Base-by-base conservation (phyloP, 2,113 vertebrate species). In the Xiphias gladius region DNA sequence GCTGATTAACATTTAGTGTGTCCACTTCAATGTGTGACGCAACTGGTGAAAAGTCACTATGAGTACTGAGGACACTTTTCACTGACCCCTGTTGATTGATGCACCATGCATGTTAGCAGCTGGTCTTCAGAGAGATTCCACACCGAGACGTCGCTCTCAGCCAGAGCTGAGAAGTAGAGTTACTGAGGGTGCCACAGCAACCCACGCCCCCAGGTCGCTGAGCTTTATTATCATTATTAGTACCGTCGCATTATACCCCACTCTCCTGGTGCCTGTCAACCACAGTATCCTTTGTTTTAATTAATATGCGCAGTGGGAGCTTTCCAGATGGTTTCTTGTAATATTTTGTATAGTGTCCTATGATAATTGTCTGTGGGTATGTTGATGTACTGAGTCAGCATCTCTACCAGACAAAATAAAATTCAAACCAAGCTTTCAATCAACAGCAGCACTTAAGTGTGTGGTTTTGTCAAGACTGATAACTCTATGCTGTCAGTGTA, bases 91-190 rank as follows among this genome's bases (percentile, higher is more conserved):
- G 55, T 2, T 68, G 43, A 28, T 12, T 68, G 65, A 26, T 12
- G 65, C 17, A 1, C 9, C 24, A 2, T 50, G 41, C 17, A 30
- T 10, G 48, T 22, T 3, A 50, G 43, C 43, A 28, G 48, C 24
- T 22, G 65, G 65, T 28, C 65, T 39, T 39, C 7, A 46, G 65
- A 50, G 65, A 50, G 65, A 68, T 68, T 68, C 65, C 65, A 68
- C 65, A 68, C 65, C 7, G 26, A 68, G 43, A 50, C 19, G 43
- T 68, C 17, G 43, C 43, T 48, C 64, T 48, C 30, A 37, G 32
- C 61, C 58, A 61, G 32, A 63, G 61, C 63, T 17, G 12, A 43
- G 37, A 7, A 65, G 22, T 13, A 24, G 37, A n/a, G 22, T 50
- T 19, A 17, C 46, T 46, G 63, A 66, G 8, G 39, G 39, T 26